Percentiles rank a stretch among this genome's conserved stretches.
Evolutionary conservation across 2,797 vertebrate species (phyloP).

Genomic region (Sebastes itinus): DNA sequence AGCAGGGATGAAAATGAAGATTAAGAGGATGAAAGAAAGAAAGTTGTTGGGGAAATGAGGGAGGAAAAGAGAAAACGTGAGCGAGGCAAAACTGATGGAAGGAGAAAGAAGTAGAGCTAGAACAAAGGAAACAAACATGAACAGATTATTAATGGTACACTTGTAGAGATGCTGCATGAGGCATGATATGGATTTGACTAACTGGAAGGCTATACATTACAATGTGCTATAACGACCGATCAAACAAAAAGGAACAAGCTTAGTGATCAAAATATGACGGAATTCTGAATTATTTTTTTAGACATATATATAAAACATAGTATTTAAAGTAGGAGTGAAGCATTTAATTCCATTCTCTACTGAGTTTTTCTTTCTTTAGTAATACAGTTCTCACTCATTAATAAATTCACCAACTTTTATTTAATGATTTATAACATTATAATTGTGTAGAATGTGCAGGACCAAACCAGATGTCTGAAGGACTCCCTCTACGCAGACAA

Average conservation of each 20-base stretch:
- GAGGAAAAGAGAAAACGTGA: not conserved
- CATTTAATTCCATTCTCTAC: too few relatives aligned
- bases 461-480: not conserved
- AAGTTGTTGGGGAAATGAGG: not conserved
- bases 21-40: not conserved
- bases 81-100: not conserved
- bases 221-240: accelerated
- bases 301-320: not conserved
- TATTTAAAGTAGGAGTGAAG: too few relatives aligned
- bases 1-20: not conserved
- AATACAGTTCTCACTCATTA: not conserved
- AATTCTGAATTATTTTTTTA: too few relatives aligned
- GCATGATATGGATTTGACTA: not conserved
- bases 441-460: not conserved
- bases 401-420: not conserved
- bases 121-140: not conserved
- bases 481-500: not conserved
- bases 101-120: not conserved
- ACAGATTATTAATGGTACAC: not conserved
- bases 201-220: not conserved
- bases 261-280: too few relatives aligned
- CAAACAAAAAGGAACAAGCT: accelerated
- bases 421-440: not conserved
- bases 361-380: not conserved
- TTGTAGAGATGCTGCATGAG: not conserved